Percentiles rank a stretch among this genome's conserved stretches.
Conservation (phyloP, 2,888 invertebrate genomes). For the Ptilodon capucinus region DNA sequence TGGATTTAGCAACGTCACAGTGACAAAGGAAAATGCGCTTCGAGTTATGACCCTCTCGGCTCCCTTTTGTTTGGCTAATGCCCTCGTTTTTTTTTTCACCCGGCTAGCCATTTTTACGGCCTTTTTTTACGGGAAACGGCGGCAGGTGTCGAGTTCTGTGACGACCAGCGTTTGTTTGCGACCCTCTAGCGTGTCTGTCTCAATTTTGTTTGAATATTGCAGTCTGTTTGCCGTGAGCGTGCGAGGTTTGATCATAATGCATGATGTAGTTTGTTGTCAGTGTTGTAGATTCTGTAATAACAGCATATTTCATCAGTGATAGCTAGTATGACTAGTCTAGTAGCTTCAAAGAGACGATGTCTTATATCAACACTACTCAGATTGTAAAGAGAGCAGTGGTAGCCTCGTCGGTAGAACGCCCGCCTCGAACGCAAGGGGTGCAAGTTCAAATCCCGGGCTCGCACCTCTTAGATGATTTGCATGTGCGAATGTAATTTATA, state of each 20-base stretch:
- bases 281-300: too few relatives aligned
- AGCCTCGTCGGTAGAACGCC: too few relatives aligned
- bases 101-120: slow-evolving; percentile 47
- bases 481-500: too few relatives aligned
- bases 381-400: too few relatives aligned
- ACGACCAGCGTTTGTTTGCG: slow-evolving; percentile 54
- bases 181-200: slow-evolving; percentile 43
- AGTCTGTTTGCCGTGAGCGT: background rate
- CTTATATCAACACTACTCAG: too few relatives aligned
- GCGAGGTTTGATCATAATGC: background rate
- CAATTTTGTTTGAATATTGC: slow-evolving; percentile 37
- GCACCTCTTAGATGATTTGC: too few relatives aligned
- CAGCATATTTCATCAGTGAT: too few relatives aligned
- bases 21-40: slow-evolving; percentile 71
- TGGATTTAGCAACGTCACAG: slow-evolving; percentile 68
- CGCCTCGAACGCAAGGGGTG: too few relatives aligned
- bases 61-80: slow-evolving; percentile 74
- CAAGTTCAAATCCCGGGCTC: too few relatives aligned
- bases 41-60: slow-evolving; percentile 72
- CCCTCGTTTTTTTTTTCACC: slow-evolving; percentile 42
- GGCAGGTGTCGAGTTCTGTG: slow-evolving; percentile 59
- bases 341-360: too few relatives aligned
- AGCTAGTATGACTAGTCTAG: too few relatives aligned
- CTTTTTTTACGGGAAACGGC: slow-evolving; percentile 43
- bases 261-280: too few relatives aligned